Evolutionary conservation across 2,888 invertebrate species (phyloP), one percentile per base, ranked within the genome.

Genomic region (Phymatocera aterrima): DNA sequence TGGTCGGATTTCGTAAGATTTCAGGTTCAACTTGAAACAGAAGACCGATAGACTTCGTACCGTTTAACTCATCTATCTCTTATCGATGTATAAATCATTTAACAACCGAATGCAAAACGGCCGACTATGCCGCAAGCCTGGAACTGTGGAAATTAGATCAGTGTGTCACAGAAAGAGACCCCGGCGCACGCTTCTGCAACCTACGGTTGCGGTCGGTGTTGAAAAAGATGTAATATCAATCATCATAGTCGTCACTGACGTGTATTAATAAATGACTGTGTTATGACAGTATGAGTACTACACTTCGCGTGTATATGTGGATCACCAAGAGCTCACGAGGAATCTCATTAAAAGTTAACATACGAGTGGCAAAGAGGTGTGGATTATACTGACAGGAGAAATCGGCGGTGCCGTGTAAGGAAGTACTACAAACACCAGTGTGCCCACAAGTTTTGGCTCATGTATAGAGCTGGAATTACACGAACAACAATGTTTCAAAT

Each of bases 311-410:
- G 8, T 57, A 57, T 57, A 57, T 57, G 4, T 28, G 28, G 24
- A 57, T 57, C 57, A 57, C 57, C 28, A 5, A 5, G 40, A 43
- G 61, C 12, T 6, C 34, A 24, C 21, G 12, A 18, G 24, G 24
- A 24, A 46, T 68, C 68, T 68, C 68, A 68, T 68, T 46, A 68
- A 68, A 68, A 68, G 46, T 68, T 68, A 43, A 68, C 46, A 46
- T 24, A 46, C 6, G 46, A 15, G 15, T 43, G 24, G 46, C 28
- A 24, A 68, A 24, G 21, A 68, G 68, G 24, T 68, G 68, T 68
- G 68, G 46, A 68, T 68, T 12, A 46, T 68, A 68, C 18, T 68
- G 46, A 68, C 46, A 28, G 46, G 68, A 68, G 68, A 68, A 68
- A 68, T 68, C 68, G 15, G 46, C 15, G 24, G 24, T 28, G 28